phyloP scores from a whole-genome alignment of 1,140 invertebrate species.

The Drosophila rufa region DNA sequence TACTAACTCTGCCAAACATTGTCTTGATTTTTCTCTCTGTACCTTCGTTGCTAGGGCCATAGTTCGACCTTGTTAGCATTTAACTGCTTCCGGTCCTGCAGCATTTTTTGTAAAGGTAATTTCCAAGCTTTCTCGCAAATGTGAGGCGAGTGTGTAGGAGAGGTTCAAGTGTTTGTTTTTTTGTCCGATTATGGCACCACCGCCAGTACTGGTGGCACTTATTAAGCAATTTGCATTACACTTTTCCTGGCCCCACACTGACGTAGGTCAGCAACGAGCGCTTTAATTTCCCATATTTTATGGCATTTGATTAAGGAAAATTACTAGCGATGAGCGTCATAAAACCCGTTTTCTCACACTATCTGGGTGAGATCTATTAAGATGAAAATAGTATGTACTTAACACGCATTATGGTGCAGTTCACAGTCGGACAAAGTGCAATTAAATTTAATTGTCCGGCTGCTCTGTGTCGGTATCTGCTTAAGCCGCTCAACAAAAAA shows the following conservation, averaged over 20 bases:
- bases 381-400: conserved; percentile 64
- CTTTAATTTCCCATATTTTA: conserved; percentile 66
- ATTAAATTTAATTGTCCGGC: conserved; percentile 67
- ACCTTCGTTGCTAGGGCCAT: background rate
- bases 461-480: conserved; percentile 15
- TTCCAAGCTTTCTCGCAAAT: conserved; percentile 19
- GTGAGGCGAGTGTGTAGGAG: conserved; percentile 4
- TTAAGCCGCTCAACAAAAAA: conserved; percentile 2
- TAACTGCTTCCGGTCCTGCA: conserved; percentile 45
- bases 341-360: conserved; percentile 74
- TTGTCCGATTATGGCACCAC: conserved; percentile 22
- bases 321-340: conserved; percentile 49
- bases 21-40: too few species aligned
- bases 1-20: too few species aligned
- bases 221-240: conserved; percentile 32
- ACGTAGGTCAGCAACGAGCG: conserved; percentile 62
- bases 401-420: conserved; percentile 49
- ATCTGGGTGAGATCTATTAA: conserved; percentile 55
- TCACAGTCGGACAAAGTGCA: conserved; percentile 34
- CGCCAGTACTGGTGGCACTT: background rate
- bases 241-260: conserved; percentile 27
- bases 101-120: conserved; percentile 1
- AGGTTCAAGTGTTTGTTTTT: conserved; percentile 11
- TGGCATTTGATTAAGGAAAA: conserved; percentile 72
- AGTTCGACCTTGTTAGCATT: conserved; percentile 22